phyloP scores from a whole-genome alignment of 2,797 vertebrate genomes.

The Buphagus erythrorhynchus region DNA sequence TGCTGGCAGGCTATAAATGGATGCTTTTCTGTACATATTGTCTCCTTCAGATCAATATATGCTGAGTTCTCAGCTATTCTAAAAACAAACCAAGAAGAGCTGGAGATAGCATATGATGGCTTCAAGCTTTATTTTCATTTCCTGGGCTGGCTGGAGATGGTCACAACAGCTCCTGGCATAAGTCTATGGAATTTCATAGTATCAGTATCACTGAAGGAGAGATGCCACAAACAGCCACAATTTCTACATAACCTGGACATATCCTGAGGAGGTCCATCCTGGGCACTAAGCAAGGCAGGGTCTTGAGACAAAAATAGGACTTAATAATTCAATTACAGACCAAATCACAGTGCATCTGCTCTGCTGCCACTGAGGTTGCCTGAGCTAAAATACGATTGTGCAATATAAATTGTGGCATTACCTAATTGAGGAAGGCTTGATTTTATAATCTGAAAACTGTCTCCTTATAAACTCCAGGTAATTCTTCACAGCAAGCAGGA shows the following conservation, averaged over 20 bases:
- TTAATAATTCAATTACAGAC: neutral
- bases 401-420: neutral
- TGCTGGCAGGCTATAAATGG: neutral
- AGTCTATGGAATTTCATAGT: neutral
- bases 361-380: neutral
- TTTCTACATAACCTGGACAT: neutral
- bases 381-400: neutral
- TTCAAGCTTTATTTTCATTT: slow-evolving; percentile 16
- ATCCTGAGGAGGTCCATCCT: neutral
- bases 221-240: neutral
- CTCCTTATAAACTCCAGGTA: neutral
- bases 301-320: neutral
- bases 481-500: neutral
- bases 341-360: neutral
- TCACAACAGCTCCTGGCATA: neutral
- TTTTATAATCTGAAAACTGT: slow-evolving; percentile 15
- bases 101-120: neutral
- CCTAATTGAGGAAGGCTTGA: neutral
- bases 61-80: neutral
- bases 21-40: neutral
- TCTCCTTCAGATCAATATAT: neutral
- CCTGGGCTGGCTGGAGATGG: neutral
- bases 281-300: neutral
- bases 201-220: neutral
- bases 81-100: neutral